A percentile compares a stretch with the other conserved stretches of the same genome.
Evolutionary conservation across 2,888 invertebrate species (phyloP).

Genomic region (Podabrus alpinus): DNA sequence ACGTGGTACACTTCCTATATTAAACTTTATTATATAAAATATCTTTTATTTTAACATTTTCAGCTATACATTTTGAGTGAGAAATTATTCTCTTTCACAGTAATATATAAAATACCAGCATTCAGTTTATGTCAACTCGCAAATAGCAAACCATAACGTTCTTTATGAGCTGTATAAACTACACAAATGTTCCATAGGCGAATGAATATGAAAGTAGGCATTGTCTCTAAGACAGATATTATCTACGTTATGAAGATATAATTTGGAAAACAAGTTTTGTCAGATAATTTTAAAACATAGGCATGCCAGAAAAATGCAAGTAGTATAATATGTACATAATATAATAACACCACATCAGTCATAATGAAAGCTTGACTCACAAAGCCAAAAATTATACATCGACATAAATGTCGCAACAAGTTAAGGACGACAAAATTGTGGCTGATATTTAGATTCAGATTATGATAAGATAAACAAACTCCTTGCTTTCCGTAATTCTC

Average conservation of each 20-base stretch:
- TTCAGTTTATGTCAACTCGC: conserved; percentile 18
- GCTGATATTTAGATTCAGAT: neutral
- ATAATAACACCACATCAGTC: neutral
- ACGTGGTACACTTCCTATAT: conserved; percentile 14
- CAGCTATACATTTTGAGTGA: conserved; percentile 10
- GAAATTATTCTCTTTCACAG: conserved; percentile 16
- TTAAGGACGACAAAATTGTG: neutral
- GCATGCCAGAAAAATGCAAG: neutral
- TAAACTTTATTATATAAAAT: conserved; percentile 13
- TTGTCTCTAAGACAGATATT: conserved; percentile 5
- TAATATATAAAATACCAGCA: conserved; percentile 18
- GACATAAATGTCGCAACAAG: neutral
- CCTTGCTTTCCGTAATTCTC: neutral
- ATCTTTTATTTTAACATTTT: conserved; percentile 24
- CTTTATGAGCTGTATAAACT: conserved; percentile 24
- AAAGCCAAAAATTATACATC: neutral
- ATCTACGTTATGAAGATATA: neutral
- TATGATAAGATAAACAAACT: neutral
- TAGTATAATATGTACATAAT: too few species aligned
- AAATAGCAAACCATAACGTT: conserved; percentile 22
- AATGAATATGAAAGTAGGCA: conserved; percentile 22
- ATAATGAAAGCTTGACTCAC: neutral
- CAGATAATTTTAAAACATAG: neutral
- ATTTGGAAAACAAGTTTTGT: neutral
- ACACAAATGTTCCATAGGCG: conserved; percentile 22